A percentile compares a stretch with the other conserved stretches of the same genome.
These are phyloP conservation scores for Riparia riparia DNA, from an alignment of 2,113 vertebrate genomes.

Conservation along the genomic window DNA sequence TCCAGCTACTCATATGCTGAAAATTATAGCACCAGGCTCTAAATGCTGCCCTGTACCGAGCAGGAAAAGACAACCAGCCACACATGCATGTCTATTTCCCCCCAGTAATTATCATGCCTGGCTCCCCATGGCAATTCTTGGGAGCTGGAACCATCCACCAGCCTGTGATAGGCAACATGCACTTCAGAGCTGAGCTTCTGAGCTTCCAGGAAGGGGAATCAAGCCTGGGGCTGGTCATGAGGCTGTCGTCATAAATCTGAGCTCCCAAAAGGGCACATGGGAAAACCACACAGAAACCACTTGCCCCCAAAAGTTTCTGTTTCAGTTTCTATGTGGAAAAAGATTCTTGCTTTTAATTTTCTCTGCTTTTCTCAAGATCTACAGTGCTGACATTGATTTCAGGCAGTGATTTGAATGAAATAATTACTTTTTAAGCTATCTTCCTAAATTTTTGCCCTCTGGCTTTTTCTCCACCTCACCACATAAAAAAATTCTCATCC, in stretches of 20 bases:
- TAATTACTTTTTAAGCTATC: background rate
- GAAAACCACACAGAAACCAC: background rate
- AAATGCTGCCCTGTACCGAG: background rate
- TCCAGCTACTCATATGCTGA: background rate
- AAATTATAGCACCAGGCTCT: background rate
- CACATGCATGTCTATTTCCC: background rate
- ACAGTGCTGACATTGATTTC: background rate
- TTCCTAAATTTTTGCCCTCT: background rate
- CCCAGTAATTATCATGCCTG: background rate
- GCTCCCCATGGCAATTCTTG: background rate
- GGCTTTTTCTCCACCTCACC: background rate
- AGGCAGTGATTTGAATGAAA: background rate
- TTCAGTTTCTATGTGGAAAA: background rate
- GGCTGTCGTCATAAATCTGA: background rate
- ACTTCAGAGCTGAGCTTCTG: background rate
- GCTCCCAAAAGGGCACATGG: background rate
- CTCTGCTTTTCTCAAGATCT: background rate
- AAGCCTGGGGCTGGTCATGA: accelerated
- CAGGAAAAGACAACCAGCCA: background rate
- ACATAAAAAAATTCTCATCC: background rate
- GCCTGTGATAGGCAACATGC: background rate
- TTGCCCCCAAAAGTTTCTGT: background rate
- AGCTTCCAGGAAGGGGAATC: background rate
- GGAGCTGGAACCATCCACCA: background rate
- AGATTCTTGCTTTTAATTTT: background rate